These are phyloP conservation scores for Diadegma fenestrale DNA, from an alignment of 2,888 invertebrate genomes.

Conservation along the genomic window DNA sequence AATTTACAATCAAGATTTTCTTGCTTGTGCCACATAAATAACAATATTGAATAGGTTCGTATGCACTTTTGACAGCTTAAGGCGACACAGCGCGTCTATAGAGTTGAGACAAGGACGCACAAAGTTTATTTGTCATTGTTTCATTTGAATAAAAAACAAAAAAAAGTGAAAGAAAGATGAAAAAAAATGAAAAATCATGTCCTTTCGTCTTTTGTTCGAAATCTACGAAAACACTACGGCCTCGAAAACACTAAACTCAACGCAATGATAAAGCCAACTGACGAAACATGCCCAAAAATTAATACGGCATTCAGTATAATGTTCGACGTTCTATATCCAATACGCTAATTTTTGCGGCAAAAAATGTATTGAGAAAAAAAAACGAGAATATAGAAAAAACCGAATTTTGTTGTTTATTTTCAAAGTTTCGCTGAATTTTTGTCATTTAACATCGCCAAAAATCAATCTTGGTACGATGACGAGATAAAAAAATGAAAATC, in stretches of 20 bases:
- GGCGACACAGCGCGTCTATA: conserved; percentile 18
- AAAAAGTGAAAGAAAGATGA: conserved; percentile 44
- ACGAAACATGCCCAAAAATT: conserved; percentile 84
- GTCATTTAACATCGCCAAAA: conserved; percentile 62
- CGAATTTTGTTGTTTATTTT: conserved; percentile 41
- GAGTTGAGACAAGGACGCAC: background rate
- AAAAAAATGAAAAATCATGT: conserved; percentile 43
- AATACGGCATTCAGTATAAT: conserved; percentile 81
- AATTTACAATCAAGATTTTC: conserved; percentile 24
- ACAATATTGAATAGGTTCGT: background rate
- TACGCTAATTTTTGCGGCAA: conserved; percentile 71
- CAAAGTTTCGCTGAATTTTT: conserved; percentile 25
- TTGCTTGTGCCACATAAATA: conserved; percentile 11
- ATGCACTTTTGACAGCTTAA: conserved; percentile 40
- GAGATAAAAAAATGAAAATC: conserved; percentile 28
- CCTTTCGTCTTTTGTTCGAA: conserved; percentile 65
- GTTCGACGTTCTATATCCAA: conserved; percentile 74
- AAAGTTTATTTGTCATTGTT: conserved; percentile 16
- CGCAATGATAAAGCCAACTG: conserved; percentile 80
- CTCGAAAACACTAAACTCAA: conserved; percentile 78
- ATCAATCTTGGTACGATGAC: conserved; percentile 31
- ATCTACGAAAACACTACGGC: conserved; percentile 80
- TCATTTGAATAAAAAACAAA: conserved; percentile 55
- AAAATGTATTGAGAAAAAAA: conserved; percentile 68
- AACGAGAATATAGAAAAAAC: conserved; percentile 63